Conservation (phyloP, 2,888 invertebrate genomes). For the Pachymerium ferrugineum region DNA sequence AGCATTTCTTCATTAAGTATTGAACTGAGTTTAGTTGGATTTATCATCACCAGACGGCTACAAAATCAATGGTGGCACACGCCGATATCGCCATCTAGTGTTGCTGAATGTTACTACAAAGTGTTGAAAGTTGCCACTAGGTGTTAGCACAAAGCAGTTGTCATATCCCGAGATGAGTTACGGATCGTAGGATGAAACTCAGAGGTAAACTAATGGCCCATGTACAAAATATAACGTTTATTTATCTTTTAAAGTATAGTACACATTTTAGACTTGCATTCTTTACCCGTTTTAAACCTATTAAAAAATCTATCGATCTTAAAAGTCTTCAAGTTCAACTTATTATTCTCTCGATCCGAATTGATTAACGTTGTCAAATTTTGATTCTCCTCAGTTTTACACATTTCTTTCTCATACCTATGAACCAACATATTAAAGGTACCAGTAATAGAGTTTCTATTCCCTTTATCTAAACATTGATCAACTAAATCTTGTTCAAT, state of each 20-base stretch:
- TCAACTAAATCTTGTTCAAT: slow-evolving; percentile 57
- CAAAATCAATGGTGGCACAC: too few species aligned
- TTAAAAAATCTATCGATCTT: not conserved
- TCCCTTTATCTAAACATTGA: slow-evolving; percentile 55
- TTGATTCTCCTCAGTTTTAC: not conserved
- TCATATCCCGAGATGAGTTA: too few species aligned
- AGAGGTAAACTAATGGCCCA: too few species aligned
- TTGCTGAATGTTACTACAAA: not conserved
- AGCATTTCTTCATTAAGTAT: too few species aligned
- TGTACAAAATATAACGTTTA: not conserved
- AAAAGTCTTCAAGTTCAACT: not conserved
- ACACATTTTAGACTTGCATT: not conserved
- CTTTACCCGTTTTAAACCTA: not conserved
- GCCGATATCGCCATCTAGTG: too few species aligned
- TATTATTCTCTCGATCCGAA: not conserved
- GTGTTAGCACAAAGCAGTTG: not conserved
- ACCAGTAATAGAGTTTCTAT: slow-evolving; percentile 61
- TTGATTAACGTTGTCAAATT: not conserved
- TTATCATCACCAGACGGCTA: too few species aligned
- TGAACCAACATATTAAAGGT: slow-evolving; percentile 65
- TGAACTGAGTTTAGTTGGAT: too few species aligned
- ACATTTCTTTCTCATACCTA: slow-evolving; percentile 32
- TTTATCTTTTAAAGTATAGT: not conserved
- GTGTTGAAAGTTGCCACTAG: not conserved
- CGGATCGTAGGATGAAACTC: too few species aligned